These are phyloP conservation scores for Agelaius tricolor DNA, from an alignment of 2,113 vertebrate species.

Conservation along the genomic window DNA sequence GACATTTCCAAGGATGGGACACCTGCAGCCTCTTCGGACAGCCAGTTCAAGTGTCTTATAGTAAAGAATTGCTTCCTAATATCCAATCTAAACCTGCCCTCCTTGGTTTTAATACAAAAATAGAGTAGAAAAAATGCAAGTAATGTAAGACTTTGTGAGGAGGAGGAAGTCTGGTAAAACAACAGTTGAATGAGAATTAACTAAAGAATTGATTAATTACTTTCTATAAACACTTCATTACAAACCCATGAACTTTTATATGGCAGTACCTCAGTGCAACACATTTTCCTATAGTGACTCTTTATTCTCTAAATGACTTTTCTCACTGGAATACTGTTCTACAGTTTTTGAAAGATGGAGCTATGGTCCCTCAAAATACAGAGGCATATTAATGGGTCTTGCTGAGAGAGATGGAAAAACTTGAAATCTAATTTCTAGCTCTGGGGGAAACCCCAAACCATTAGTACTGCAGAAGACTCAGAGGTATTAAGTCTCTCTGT, in stretches of 20 bases:
- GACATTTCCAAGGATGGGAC: not conserved
- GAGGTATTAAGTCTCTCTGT: not conserved
- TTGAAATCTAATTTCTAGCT: conserved; percentile 5
- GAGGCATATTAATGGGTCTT: not conserved
- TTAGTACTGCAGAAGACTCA: not conserved
- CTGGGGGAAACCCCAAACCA: not conserved
- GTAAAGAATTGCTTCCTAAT: not conserved
- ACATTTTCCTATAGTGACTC: not conserved
- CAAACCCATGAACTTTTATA: not conserved
- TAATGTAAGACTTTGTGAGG: not conserved
- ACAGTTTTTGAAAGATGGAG: not conserved
- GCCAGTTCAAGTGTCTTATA: not conserved
- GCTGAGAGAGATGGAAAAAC: not conserved
- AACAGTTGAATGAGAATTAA: not conserved
- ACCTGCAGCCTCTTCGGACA: not conserved
- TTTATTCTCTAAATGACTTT: not conserved
- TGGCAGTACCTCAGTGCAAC: not conserved
- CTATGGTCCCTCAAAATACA: not conserved
- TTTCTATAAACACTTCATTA: not conserved
- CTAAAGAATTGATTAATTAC: not conserved
- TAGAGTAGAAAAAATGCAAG: not conserved
- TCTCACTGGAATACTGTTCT: not conserved
- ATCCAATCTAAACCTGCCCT: not conserved
- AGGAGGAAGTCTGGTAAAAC: not conserved
- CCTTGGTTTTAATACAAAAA: not conserved